A percentile compares a stretch with the other conserved stretches of the same genome.
Conservation (phyloP, 2,888 invertebrate genomes). For the Linyphia triangularis region DNA sequence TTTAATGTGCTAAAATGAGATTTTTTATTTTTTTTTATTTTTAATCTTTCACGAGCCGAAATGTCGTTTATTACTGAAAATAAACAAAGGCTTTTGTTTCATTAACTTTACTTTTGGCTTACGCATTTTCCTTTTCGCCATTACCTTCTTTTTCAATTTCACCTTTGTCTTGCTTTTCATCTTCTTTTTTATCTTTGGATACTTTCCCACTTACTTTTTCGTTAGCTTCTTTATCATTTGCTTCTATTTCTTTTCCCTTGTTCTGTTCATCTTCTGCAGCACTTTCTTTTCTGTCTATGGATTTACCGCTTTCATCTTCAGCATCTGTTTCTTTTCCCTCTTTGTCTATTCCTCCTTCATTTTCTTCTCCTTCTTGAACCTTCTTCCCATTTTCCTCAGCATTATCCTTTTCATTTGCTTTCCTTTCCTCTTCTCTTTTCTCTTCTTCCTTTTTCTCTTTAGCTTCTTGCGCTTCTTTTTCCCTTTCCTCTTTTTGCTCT, state of each 20-base stretch:
- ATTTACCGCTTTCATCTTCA: too few relatives aligned
- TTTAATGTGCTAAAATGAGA: too few relatives aligned
- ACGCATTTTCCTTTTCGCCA: background rate
- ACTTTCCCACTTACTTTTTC: background rate
- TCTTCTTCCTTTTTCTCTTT: background rate
- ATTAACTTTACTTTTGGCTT: too few relatives aligned
- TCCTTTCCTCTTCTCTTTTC: background rate
- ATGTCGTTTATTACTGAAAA: too few relatives aligned
- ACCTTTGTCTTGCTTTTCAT: background rate
- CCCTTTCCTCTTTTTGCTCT: background rate
- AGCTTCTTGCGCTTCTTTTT: background rate
- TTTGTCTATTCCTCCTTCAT: background rate
- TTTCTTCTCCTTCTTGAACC: background rate
- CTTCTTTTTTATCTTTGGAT: background rate
- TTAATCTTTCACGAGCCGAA: too few relatives aligned
- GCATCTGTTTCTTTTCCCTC: background rate
- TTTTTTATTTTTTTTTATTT: too few relatives aligned
- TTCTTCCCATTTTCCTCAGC: background rate
- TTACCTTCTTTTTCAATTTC: background rate
- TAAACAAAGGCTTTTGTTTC: too few relatives aligned
- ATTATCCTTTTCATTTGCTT: background rate
- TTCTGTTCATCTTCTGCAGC: too few relatives aligned
- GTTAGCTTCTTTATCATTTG: too few relatives aligned
- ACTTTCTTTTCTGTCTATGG: too few relatives aligned
- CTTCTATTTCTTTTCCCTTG: background rate